Conservation (phyloP, 2,888 invertebrate species). For the Lasioglossum marginatum region DNA sequence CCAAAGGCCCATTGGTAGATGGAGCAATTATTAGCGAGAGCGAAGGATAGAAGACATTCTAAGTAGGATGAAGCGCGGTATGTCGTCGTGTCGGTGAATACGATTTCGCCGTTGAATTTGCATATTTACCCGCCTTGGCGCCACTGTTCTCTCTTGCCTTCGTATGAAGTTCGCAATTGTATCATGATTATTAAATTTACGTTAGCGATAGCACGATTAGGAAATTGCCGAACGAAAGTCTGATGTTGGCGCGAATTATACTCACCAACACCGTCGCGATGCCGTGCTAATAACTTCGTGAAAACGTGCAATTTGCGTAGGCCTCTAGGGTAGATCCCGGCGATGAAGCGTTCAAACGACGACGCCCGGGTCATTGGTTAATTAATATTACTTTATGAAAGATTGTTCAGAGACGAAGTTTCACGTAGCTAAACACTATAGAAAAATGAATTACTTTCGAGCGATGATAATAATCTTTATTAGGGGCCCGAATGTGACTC, state of each 20-base stretch:
- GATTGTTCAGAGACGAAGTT: not conserved
- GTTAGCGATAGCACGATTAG: conserved; percentile 30
- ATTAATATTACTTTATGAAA: not conserved
- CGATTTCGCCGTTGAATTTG: conserved; percentile 40
- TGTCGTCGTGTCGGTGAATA: conserved; percentile 46
- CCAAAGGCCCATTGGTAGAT: conserved; percentile 46
- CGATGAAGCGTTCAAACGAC: not conserved
- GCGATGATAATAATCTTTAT: not conserved
- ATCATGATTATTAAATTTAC: conserved; percentile 54
- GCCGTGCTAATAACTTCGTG: conserved; percentile 14
- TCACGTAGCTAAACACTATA: not conserved
- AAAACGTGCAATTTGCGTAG: not conserved
- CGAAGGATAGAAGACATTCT: conserved; percentile 40
- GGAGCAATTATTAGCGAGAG: conserved; percentile 62
- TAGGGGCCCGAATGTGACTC: not conserved
- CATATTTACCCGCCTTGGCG: conserved; percentile 26
- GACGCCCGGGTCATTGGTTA: not conserved
- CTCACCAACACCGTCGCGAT: not conserved
- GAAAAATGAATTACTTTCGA: not conserved
- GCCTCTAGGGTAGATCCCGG: not conserved
- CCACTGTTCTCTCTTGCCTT: conserved; percentile 1
- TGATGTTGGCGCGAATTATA: not conserved
- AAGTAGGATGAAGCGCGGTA: conserved; percentile 50
- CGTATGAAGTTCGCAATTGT: conserved; percentile 27
- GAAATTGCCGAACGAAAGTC: conserved; percentile 42